Evolutionary conservation across 2,113 vertebrate species (phyloP).

Genomic region (Catagonus wagneri): DNA sequence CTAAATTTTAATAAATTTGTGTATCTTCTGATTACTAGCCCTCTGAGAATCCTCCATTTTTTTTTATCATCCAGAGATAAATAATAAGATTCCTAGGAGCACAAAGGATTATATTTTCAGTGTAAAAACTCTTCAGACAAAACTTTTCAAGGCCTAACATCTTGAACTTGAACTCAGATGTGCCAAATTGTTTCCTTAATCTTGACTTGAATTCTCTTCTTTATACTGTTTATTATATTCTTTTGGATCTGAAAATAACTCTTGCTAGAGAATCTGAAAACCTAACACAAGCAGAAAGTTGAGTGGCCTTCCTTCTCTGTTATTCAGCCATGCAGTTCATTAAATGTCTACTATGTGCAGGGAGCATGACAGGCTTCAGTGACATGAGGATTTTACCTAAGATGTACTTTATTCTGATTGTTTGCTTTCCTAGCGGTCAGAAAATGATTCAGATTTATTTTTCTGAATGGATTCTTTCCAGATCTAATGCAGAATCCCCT

Average conservation of each 20-base stretch:
- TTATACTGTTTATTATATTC: neutral
- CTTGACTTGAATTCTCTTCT: neutral
- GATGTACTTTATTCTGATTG: neutral
- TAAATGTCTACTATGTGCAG: neutral
- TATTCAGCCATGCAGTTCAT: neutral
- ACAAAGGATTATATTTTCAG: neutral
- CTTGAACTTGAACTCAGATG: neutral
- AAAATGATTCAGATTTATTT: slow-evolving; percentile 26
- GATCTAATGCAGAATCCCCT: neutral
- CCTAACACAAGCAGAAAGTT: neutral
- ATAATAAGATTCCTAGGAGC: neutral
- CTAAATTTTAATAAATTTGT: neutral
- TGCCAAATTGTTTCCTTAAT: neutral
- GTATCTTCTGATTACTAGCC: neutral
- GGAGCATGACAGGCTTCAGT: neutral
- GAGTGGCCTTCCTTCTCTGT: neutral
- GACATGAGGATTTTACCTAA: neutral
- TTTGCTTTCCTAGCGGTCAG: neutral
- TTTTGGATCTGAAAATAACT: neutral
- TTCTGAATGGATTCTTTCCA: neutral
- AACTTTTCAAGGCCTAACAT: slow-evolving; percentile 8
- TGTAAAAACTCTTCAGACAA: neutral
- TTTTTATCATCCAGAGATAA: neutral
- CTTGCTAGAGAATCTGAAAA: neutral
- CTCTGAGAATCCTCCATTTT: neutral